Percentiles rank a stretch among this genome's conserved stretches.
Conservation (phyloP, 1,140 invertebrate genomes). For the Nasonia vitripennis region DNA sequence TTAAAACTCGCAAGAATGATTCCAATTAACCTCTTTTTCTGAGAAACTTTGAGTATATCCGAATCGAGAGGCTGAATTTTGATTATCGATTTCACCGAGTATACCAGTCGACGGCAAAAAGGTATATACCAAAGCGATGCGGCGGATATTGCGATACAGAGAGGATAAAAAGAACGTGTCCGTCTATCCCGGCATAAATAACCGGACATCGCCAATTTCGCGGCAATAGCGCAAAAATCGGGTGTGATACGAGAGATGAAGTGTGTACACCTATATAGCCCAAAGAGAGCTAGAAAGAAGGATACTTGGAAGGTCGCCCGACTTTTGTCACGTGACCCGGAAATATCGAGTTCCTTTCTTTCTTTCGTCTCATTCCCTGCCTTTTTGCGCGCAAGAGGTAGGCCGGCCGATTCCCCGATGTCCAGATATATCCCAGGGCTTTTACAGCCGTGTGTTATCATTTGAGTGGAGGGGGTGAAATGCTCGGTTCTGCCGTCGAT, state of each 20-base stretch:
- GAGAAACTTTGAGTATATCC: neutral
- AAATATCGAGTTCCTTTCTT: constrained; percentile 1
- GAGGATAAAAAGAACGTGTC: neutral
- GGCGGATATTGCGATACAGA: neutral
- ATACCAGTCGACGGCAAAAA: neutral
- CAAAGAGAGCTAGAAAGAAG: neutral
- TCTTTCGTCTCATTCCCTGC: neutral
- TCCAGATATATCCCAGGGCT: neutral
- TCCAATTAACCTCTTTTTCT: too few species aligned
- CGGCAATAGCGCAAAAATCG: constrained; percentile 5
- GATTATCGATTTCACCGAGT: neutral
- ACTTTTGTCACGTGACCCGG: constrained; percentile 15
- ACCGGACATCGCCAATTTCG: constrained; percentile 23
- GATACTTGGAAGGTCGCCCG: constrained; percentile 29
- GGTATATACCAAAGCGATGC: neutral
- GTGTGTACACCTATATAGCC: neutral
- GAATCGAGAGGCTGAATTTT: neutral
- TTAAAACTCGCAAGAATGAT: too few species aligned
- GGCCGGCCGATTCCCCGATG: neutral
- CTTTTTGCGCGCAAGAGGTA: neutral
- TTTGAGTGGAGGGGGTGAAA: neutral
- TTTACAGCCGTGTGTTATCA: constrained; percentile 2
- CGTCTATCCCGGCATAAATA: neutral
- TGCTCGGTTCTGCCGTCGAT: neutral
- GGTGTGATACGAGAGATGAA: neutral